These are phyloP conservation scores for Apolygus lucorum DNA, from an alignment of 1,140 invertebrate species.

Conservation along the genomic window DNA sequence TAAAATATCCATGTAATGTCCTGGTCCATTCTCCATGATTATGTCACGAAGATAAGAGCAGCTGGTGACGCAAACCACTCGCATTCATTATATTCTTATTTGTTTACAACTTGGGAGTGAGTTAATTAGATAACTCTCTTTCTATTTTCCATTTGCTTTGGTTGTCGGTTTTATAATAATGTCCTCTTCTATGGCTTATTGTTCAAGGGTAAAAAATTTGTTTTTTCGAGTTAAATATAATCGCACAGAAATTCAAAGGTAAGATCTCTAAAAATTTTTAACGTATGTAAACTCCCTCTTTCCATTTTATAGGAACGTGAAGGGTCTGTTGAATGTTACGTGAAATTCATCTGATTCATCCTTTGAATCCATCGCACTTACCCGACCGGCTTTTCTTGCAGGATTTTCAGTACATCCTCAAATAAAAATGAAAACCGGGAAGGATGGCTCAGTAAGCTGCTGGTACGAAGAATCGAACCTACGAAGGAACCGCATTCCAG, in stretches of 20 bases:
- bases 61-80: too few species aligned
- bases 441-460: constrained; percentile 80
- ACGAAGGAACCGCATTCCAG: constrained; percentile 91
- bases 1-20: too few species aligned
- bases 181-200: background rate
- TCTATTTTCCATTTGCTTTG: too few species aligned
- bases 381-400: background rate
- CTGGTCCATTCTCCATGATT: too few species aligned
- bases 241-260: background rate
- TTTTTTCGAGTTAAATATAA: background rate
- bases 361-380: background rate
- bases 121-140: too few species aligned
- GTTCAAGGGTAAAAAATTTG: background rate
- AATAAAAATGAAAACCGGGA: constrained; percentile 41
- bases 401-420: background rate
- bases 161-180: background rate
- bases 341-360: background rate
- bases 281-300: background rate
- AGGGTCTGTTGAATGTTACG: background rate
- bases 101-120: too few species aligned
- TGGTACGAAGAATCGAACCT: constrained; percentile 84
- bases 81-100: too few species aligned
- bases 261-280: too few species aligned
- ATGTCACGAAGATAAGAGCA: too few species aligned
- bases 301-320: background rate